Percentiles rank a stretch among this genome's conserved stretches.
Evolutionary conservation across 2,888 invertebrate species (phyloP).

Genomic region (Drosophila cognata): DNA sequence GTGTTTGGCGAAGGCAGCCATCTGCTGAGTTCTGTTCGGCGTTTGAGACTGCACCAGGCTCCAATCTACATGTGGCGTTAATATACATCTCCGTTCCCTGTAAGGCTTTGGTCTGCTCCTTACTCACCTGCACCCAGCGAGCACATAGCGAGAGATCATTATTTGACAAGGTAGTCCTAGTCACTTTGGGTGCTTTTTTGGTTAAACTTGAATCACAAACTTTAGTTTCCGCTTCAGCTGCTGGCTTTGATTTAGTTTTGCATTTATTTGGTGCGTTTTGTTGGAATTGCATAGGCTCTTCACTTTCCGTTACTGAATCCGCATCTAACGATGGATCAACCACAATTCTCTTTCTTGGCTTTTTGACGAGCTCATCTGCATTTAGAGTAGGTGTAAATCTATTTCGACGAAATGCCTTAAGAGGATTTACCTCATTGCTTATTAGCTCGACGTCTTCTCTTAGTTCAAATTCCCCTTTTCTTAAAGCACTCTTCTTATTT

Average conservation of each 20-base stretch:
- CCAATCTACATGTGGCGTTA: conserved; percentile 13
- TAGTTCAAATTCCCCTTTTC: conserved; percentile 7
- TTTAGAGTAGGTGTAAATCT: not conserved
- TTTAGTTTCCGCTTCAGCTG: conserved; percentile 1
- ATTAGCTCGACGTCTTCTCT: not conserved
- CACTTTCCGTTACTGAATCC: conserved; percentile 14
- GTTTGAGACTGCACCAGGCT: not conserved
- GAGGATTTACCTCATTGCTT: not conserved
- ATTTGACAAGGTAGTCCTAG: not conserved
- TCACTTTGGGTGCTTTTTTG: not conserved
- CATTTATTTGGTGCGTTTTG: not conserved
- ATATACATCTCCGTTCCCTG: conserved; percentile 58
- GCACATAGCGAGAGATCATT: conserved; percentile 49
- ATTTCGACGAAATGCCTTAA: not conserved
- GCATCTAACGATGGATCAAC: not conserved
- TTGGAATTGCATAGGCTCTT: not conserved
- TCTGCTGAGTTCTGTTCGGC: conserved; percentile 5
- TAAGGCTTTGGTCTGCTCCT: conserved; percentile 39
- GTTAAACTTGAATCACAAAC: not conserved
- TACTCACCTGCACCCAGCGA: conserved; percentile 63
- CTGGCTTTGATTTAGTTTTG: conserved; percentile 4
- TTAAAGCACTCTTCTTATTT: conserved; percentile 6
- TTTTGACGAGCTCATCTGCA: conserved; percentile 4
- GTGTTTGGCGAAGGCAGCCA: not conserved
- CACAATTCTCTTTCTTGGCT: conserved; percentile 1